Percentiles rank a stretch among this genome's conserved stretches.
Evolutionary conservation across 2,113 vertebrate genomes (phyloP).

Genomic region (Taurulus bubalis): DNA sequence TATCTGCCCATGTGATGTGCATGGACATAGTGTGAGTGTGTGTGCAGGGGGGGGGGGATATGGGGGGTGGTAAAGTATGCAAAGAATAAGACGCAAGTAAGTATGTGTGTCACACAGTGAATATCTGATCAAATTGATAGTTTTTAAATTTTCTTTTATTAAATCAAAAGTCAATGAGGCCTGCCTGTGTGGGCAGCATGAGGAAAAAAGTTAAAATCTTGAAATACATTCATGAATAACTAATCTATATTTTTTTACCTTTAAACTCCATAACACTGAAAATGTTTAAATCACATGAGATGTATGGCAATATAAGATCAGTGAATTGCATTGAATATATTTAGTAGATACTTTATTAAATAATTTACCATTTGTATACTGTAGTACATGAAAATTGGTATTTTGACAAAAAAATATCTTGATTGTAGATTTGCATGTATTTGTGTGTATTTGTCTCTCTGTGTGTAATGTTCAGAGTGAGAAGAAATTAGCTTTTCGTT

Average conservation of each 20-base stretch:
- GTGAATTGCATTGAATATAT: not conserved
- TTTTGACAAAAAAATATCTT: not conserved
- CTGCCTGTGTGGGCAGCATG: not conserved
- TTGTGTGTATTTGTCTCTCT: not conserved
- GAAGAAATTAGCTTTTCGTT: not conserved
- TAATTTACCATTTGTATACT: not conserved
- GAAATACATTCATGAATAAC: too few species aligned
- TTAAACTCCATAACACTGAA: too few species aligned
- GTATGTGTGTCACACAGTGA: too few species aligned
- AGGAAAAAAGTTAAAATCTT: too few species aligned
- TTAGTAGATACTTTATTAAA: not conserved
- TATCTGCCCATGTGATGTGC: slow-evolving; percentile 33
- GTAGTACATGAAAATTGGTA: not conserved
- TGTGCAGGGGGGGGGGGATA: not conserved
- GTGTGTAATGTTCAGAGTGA: not conserved
- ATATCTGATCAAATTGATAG: not conserved
- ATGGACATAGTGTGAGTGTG: not conserved
- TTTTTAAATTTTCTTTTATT: not conserved
- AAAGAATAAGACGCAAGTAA: not conserved
- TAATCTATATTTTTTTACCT: too few species aligned
- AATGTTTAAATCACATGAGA: too few species aligned
- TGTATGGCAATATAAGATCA: not conserved
- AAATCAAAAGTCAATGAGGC: not conserved
- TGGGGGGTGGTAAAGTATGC: not conserved
- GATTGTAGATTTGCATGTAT: not conserved